phyloP scores from a whole-genome alignment of 2,888 invertebrate genomes.

The Phengaris alcon region DNA sequence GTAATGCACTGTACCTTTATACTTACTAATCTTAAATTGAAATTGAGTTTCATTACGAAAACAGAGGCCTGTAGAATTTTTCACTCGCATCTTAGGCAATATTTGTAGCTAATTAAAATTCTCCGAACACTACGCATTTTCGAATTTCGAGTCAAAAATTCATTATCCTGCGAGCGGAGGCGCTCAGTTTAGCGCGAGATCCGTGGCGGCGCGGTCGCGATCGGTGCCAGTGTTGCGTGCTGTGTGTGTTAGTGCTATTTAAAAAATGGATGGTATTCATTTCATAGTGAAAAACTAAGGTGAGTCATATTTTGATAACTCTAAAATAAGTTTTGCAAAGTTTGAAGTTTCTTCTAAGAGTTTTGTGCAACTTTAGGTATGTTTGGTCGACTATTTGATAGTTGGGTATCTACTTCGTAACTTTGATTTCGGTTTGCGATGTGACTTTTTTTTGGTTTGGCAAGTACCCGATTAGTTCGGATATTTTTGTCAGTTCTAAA shows the following conservation, averaged over 20 bases:
- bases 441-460: background rate
- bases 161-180: slow-evolving; percentile 6
- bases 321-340: background rate
- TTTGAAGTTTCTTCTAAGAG: background rate
- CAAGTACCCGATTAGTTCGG: background rate
- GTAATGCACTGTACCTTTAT: no score
- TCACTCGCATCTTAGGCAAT: background rate
- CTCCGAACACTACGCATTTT: background rate
- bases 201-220: slow-evolving; percentile 11
- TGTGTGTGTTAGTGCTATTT: slow-evolving; percentile 13
- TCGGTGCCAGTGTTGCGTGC: slow-evolving; percentile 22
- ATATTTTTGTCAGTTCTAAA: background rate
- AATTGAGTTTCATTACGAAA: no score
- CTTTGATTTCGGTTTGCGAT: background rate
- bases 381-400: no score
- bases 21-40: no score
- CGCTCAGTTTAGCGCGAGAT: slow-evolving; percentile 26
- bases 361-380: background rate
- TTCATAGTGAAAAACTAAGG: slow-evolving; percentile 15
- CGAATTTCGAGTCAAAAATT: background rate
- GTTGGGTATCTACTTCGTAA: background rate
- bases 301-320: background rate
- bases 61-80: background rate
- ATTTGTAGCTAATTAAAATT: background rate
- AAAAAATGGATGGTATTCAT: slow-evolving; percentile 24